Conservation (phyloP, 2,888 invertebrate genomes). For the Ophion costatus region DNA sequence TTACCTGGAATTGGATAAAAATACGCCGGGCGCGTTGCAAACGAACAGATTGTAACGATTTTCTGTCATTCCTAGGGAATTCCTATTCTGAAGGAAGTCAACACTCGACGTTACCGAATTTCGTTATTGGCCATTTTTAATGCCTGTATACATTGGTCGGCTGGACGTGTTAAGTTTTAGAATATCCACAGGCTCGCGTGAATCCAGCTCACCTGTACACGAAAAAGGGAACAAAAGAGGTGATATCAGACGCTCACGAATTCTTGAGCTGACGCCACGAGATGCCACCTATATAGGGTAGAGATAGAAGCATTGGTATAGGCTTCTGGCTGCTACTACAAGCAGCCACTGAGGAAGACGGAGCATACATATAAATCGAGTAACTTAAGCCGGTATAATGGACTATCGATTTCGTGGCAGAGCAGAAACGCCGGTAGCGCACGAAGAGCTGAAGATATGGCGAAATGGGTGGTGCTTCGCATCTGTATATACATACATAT, state of each 20-base stretch:
- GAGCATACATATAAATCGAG: slow-evolving; percentile 76
- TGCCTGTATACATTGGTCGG: not conserved
- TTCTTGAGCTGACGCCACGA: slow-evolving; percentile 59
- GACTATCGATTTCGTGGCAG: slow-evolving; percentile 77
- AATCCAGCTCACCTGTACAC: slow-evolving; percentile 31
- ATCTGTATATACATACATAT: slow-evolving; percentile 16
- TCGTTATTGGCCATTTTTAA: slow-evolving; percentile 24
- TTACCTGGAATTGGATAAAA: not conserved
- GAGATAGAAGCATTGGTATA: slow-evolving; percentile 37
- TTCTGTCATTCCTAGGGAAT: not conserved
- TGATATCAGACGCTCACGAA: slow-evolving; percentile 54
- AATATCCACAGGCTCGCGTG: slow-evolving; percentile 35
- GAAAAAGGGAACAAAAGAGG: slow-evolving; percentile 29
- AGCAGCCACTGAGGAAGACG: slow-evolving; percentile 68
- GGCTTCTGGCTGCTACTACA: slow-evolving; percentile 42
- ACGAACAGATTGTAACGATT: not conserved
- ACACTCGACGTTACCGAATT: slow-evolving; percentile 2
- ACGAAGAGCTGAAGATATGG: slow-evolving; percentile 53
- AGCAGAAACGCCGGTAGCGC: slow-evolving; percentile 60
- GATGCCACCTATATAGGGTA: slow-evolving; percentile 47
- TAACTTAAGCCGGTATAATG: slow-evolving; percentile 79
- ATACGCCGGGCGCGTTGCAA: not conserved
- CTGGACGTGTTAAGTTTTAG: slow-evolving; percentile 33
- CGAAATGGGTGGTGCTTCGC: slow-evolving; percentile 34
- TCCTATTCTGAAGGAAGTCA: not conserved